Evolutionary conservation across 1,140 invertebrate genomes (phyloP).

Genomic region (Heliconius nattereri): DNA sequence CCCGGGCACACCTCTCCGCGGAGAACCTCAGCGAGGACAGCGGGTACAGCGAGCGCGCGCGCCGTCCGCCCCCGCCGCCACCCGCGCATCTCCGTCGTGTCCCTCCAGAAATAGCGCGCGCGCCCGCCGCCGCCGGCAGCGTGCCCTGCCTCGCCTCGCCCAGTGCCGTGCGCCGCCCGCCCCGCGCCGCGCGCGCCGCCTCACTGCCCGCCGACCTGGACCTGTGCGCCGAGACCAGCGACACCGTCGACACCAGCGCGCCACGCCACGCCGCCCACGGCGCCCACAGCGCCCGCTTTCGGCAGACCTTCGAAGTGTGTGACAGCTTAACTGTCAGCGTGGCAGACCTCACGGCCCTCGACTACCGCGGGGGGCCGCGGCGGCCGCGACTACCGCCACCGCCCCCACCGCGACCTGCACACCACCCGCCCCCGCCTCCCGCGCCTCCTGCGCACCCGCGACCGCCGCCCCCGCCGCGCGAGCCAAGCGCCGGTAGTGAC

Average conservation of each 20-base stretch:
- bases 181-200: conserved; percentile 77
- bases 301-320: conserved; percentile 73
- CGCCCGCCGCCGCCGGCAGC: conserved; percentile 62
- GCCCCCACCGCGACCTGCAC: conserved; percentile 43
- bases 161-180: conserved; percentile 64
- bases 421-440: conserved; percentile 57
- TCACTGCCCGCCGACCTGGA: conserved; percentile 78
- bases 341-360: conserved; percentile 76
- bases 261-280: conserved; percentile 49
- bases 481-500: conserved; percentile 74
- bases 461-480: conserved; percentile 53
- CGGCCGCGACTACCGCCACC: conserved; percentile 60
- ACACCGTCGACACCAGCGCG: conserved; percentile 18
- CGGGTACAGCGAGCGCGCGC: conserved; percentile 83
- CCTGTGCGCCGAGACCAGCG: conserved; percentile 72
- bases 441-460: conserved; percentile 39
- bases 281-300: conserved; percentile 66
- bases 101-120: conserved; percentile 63
- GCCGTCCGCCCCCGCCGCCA: conserved; percentile 64
- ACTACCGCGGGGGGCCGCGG: conserved; percentile 68
- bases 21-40: conserved; percentile 89
- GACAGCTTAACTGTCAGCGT: conserved; percentile 76
- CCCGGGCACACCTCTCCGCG: conserved; percentile 82
- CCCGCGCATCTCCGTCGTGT: conserved; percentile 60
- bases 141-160: conserved; percentile 66